Conservation (phyloP, 2,113 vertebrate species). For the Martes martes region DNA sequence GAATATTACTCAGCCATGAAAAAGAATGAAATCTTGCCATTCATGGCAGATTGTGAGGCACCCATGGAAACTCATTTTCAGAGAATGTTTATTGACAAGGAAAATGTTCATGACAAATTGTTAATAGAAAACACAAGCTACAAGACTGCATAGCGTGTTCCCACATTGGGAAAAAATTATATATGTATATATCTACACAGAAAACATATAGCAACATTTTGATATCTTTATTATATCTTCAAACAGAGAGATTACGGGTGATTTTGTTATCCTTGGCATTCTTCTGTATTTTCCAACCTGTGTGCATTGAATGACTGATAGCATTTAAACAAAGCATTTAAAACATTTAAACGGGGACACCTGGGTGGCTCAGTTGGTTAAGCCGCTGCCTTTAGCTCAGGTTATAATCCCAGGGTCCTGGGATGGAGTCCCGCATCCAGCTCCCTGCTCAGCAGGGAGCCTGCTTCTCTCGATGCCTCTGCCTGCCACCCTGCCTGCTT, state of each 20-base stretch:
- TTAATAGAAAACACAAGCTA: not conserved
- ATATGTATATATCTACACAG: not conserved
- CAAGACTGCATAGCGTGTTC: not conserved
- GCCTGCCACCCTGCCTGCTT: too few relatives aligned
- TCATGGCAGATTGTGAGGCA: not conserved
- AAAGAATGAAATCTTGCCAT: not conserved
- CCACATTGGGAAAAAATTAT: not conserved
- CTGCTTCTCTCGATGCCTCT: too few relatives aligned
- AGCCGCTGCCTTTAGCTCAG: too few relatives aligned
- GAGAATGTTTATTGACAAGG: not conserved
- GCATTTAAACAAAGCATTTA: not conserved
- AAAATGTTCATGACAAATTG: not conserved
- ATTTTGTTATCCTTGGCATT: not conserved
- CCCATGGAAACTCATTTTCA: not conserved
- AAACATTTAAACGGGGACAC: too few relatives aligned
- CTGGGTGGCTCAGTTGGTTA: too few relatives aligned
- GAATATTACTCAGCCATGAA: not conserved
- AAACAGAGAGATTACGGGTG: not conserved
- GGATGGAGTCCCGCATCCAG: too few relatives aligned
- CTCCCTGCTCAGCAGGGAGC: too few relatives aligned
- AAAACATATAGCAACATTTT: not conserved
- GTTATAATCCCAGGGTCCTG: too few relatives aligned
- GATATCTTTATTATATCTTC: not conserved
- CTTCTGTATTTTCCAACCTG: conserved; percentile 23
- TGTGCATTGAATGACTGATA: not conserved